Evolutionary conservation across 2,113 vertebrate species (phyloP).

Genomic region (Rhinolophus ferrumequinum): DNA sequence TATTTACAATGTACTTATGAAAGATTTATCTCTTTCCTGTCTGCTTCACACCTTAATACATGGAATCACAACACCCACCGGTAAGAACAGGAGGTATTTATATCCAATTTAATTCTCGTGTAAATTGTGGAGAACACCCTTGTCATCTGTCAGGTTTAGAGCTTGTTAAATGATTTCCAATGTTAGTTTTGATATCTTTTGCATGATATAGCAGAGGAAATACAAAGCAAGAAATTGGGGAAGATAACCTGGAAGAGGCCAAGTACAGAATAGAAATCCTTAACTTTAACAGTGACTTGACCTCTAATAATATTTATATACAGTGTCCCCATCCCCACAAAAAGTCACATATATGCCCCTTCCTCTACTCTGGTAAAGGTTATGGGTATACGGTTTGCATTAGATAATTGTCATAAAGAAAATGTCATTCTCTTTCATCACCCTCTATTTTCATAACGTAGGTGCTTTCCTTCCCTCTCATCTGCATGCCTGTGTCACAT

Average conservation of each 20-base stretch:
- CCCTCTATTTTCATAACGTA: conserved; percentile 84
- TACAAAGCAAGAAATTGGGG: conserved; percentile 72
- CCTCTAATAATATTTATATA: conserved; percentile 63
- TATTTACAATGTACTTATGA: conserved; percentile 92
- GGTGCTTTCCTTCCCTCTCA: conserved; percentile 81
- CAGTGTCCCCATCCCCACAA: conserved; percentile 78
- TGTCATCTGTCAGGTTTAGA: conserved; percentile 87
- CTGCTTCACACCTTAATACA: conserved; percentile 93
- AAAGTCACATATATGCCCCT: conserved; percentile 74
- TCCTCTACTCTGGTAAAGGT: conserved; percentile 58
- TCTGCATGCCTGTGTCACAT: conserved; percentile 87
- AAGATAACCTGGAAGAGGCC: conserved; percentile 82
- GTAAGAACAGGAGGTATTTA: conserved; percentile 99
- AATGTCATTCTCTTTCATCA: conserved; percentile 84
- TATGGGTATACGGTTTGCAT: conserved; percentile 86
- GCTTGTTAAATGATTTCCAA: conserved; percentile 85
- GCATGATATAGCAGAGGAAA: conserved; percentile 85
- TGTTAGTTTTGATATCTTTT: conserved; percentile 84
- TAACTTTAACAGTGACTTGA: conserved; percentile 68
- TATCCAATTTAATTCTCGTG: conserved; percentile 89
- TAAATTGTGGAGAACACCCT: conserved; percentile 88
- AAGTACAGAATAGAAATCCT: conserved; percentile 78
- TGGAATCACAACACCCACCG: conserved; percentile 94
- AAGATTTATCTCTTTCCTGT: conserved; percentile 93
- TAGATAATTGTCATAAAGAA: conserved; percentile 83